Percentiles rank a stretch among this genome's conserved stretches.
Conservation (phyloP, 2,797 vertebrate genomes). For the Paguma larvata region DNA sequence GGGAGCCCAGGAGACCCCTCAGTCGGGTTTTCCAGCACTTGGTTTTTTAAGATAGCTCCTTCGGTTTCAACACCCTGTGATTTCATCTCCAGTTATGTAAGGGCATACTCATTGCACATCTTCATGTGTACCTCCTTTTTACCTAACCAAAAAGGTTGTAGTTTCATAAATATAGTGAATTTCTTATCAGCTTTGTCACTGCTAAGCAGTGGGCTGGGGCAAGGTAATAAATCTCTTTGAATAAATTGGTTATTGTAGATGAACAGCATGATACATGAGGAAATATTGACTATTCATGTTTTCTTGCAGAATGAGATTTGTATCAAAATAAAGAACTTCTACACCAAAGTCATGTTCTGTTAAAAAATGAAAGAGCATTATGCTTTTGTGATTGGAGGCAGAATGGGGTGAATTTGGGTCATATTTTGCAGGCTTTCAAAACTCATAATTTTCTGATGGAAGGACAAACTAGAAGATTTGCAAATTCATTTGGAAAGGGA, state of each 20-base stretch:
- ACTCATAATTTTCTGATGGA: constrained; percentile 58
- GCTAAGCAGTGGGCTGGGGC: constrained; percentile 57
- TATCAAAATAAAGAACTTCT: constrained; percentile 78
- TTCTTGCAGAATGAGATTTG: constrained; percentile 74
- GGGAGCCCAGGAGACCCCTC: not conserved
- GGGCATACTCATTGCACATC: not conserved
- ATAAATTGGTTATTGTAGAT: constrained; percentile 80
- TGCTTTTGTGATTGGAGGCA: constrained; percentile 64
- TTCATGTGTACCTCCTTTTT: constrained; percentile 47
- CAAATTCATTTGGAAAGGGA: constrained; percentile 56
- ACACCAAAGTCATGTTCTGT: constrained; percentile 66
- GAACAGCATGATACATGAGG: constrained; percentile 71
- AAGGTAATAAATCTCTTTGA: constrained; percentile 75
- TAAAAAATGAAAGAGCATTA: constrained; percentile 60
- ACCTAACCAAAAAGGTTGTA: constrained; percentile 21
- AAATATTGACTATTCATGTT: constrained; percentile 80
- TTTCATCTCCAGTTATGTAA: constrained; percentile 43
- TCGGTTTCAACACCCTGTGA: not conserved
- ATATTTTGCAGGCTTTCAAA: constrained; percentile 60
- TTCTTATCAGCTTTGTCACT: constrained; percentile 72
- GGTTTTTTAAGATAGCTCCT: not conserved
- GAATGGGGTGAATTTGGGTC: constrained; percentile 62
- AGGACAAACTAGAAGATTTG: constrained; percentile 47
- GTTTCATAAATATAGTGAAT: constrained; percentile 70
- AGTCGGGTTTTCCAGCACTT: not conserved